A percentile compares a stretch with the other conserved stretches of the same genome.
phyloP scores from a whole-genome alignment of 1,140 invertebrate genomes.

The Drosophila ambigua region DNA sequence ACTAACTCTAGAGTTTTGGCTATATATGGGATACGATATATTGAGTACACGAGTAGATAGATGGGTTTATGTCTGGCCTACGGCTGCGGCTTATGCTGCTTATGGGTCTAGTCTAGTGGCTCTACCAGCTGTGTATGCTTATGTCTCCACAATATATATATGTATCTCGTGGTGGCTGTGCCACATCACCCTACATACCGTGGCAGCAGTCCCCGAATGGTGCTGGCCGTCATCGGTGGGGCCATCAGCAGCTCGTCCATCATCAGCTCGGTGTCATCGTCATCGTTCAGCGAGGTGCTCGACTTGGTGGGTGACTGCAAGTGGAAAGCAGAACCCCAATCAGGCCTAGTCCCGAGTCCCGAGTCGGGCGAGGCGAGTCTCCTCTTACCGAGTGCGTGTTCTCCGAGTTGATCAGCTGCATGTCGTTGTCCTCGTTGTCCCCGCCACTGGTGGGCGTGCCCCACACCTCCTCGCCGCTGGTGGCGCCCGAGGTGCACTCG shows the following conservation, averaged over 20 bases:
- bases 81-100: background rate
- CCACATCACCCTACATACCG: slow-evolving; percentile 83
- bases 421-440: slow-evolving; percentile 90
- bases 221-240: slow-evolving; percentile 87
- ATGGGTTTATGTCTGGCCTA: background rate
- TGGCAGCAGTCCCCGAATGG: slow-evolving; percentile 87
- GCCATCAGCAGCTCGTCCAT: slow-evolving; percentile 90
- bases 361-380: no score
- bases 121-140: slow-evolving; percentile 27
- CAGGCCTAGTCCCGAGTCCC: no score
- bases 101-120: slow-evolving; percentile 24
- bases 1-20: slow-evolving; percentile 29
- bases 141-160: background rate
- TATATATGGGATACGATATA: slow-evolving; percentile 8
- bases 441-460: slow-evolving; percentile 93
- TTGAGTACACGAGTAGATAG: background rate
- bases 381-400: slow-evolving; percentile 87
- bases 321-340: no score
- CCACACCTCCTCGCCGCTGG: slow-evolving; percentile 93
- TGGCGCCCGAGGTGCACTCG: slow-evolving; percentile 90
- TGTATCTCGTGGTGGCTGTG: no score
- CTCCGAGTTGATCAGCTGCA: slow-evolving; percentile 87
- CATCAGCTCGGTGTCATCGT: slow-evolving; percentile 89
- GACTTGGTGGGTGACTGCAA: slow-evolving; percentile 86
- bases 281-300: slow-evolving; percentile 87